Evolutionary conservation across 2,113 vertebrate species (phyloP).

Genomic region (Heloderma charlesbogerti): DNA sequence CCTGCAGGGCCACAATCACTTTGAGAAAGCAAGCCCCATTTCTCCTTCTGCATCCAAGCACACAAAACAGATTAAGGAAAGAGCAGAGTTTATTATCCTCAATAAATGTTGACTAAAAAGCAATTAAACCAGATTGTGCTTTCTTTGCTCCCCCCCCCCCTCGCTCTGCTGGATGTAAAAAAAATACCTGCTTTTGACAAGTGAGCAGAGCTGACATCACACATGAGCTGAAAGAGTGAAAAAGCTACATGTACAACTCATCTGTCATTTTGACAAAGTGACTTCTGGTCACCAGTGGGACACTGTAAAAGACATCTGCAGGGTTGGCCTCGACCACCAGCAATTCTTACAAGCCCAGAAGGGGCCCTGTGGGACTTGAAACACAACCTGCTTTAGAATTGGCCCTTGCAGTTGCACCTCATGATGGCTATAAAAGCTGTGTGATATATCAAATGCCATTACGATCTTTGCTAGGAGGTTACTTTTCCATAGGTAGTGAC

Average conservation of each 20-base stretch:
- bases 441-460: slow-evolving; percentile 53
- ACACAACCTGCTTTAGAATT: slow-evolving; percentile 53
- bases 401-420: slow-evolving; percentile 46
- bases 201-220: slow-evolving; percentile 68
- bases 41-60: slow-evolving; percentile 37
- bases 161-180: slow-evolving; percentile 59
- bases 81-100: slow-evolving; percentile 34
- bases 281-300: slow-evolving; percentile 75
- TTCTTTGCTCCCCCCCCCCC: neutral
- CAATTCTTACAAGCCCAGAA: slow-evolving; percentile 68
- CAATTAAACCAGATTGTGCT: slow-evolving; percentile 43
- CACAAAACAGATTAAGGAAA: slow-evolving; percentile 49
- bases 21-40: slow-evolving; percentile 27
- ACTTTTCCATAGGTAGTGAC: slow-evolving; percentile 33
- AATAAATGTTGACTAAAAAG: slow-evolving; percentile 49
- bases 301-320: slow-evolving; percentile 75
- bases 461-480: slow-evolving; percentile 51
- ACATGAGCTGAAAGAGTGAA: slow-evolving; percentile 39
- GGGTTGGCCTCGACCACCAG: slow-evolving; percentile 71
- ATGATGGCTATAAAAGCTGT: slow-evolving; percentile 22
- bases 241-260: slow-evolving; percentile 52
- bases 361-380: slow-evolving; percentile 57
- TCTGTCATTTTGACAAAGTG: slow-evolving; percentile 80
- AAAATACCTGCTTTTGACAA: slow-evolving; percentile 70
- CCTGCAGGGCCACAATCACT: slow-evolving; percentile 38